Evolutionary conservation across 2,797 vertebrate species (phyloP), one percentile per base, ranked within the genome.

Genomic region (Trichosurus vulpecula): DNA sequence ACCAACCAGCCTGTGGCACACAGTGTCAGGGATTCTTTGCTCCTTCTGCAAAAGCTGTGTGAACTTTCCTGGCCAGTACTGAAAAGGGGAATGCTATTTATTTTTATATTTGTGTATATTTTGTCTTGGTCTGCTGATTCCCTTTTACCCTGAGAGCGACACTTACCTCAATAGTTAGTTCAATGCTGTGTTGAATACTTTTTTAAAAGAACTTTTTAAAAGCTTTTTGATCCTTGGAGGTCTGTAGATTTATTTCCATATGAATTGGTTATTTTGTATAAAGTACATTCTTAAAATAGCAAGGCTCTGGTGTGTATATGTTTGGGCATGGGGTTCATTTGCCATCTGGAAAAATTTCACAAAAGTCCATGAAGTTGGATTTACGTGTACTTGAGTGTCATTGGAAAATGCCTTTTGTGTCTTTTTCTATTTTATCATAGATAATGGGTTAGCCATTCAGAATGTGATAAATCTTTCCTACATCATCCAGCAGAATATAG

Each of bases 171-270:
- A 97, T 98, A 98, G 98, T 98, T 98, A 99, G 98, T 98, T 98
- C 97, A 96, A 98, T 98, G 98, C 97, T 98, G 98, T 98, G 98
- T 98, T 97, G 97, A 97, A 98, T 98, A 98, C 98, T 98, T 99
- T 98, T 98, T 98, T 97, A 98, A 98, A 98, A 97, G 96, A 97
- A 98, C 98, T 98, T 98, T 99, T 98, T 96, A 98, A 98, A 98
- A 98, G 98, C 98, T 98, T 97, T 98, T 96, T 98, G 98, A 98
- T 98, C 98, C 98, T 98, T 96, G 96, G 98, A 98, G 98, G 98
- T 98, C 98, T 99, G 98, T 99, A 99, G 99, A 99, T 98, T 99
- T 99, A 99, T 99, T 99, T 99, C 99, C 99, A 98, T 99, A 99
- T 98, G 98, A 98, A 99, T 98, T 98, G 98, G 98, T 99, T 99